Evolutionary conservation across 1,140 invertebrate genomes (phyloP).

Genomic region (Anoplolepis gracilipes): DNA sequence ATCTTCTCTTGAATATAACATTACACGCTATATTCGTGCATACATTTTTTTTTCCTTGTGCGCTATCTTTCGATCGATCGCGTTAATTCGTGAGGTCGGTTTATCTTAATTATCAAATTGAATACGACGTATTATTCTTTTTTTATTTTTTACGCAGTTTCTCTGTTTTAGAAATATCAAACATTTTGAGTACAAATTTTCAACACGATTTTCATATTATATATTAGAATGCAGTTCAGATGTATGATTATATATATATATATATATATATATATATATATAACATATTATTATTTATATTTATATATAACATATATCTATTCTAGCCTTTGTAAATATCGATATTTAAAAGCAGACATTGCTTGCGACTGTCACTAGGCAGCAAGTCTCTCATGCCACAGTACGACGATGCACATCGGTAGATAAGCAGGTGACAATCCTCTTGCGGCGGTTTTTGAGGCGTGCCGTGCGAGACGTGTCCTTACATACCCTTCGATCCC

Average conservation of each 20-base stretch:
- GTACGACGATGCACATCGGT: constrained; percentile 47
- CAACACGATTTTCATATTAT: background rate
- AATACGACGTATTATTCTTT: background rate
- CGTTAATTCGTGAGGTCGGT: background rate
- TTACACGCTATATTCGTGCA: constrained; percentile 12
- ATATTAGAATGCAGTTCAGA: background rate
- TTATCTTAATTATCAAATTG: background rate
- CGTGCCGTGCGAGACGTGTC: constrained; percentile 70
- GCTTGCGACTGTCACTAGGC: constrained; percentile 48
- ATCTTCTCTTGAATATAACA: background rate
- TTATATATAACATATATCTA: background rate
- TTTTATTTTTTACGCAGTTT: background rate
- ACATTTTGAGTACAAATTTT: background rate
- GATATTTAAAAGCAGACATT: constrained; percentile 36
- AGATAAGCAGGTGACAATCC: constrained; percentile 85
- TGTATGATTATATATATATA: background rate
- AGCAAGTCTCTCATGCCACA: constrained; percentile 59
- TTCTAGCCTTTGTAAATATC: constrained; percentile 6
- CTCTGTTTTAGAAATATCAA: background rate
- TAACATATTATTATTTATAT: too few relatives aligned
- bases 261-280: too few relatives aligned
- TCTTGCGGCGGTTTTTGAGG: constrained; percentile 82
- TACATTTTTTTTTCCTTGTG: constrained; percentile 9
- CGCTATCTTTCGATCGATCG: constrained; percentile 15
- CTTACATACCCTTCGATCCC: constrained; percentile 48